Percentiles rank a stretch among this genome's conserved stretches.
Conservation (phyloP, 1,140 invertebrate genomes). For the Rhysida immarginata region DNA sequence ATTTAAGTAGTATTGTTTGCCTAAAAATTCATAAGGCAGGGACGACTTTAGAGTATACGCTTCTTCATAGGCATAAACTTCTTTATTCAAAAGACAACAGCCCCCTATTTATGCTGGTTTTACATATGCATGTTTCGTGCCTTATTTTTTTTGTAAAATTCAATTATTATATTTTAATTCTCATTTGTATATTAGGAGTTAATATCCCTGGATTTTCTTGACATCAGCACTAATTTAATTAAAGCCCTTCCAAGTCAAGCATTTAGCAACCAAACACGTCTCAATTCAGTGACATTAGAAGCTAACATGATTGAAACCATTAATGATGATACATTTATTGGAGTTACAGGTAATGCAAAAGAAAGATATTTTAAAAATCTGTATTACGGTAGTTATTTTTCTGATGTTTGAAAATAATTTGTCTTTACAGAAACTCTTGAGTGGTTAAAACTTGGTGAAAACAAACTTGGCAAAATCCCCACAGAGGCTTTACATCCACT, state of each 20-base stretch:
- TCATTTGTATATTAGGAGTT: no score
- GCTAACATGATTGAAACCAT: conserved; percentile 18
- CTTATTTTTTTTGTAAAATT: no score
- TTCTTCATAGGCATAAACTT: no score
- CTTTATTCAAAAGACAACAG: no score
- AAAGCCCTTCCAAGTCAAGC: conserved; percentile 14
- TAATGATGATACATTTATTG: conserved; percentile 18
- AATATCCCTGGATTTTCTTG: conserved; percentile 18
- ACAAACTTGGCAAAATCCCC: conserved; percentile 64
- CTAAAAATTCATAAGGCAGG: no score
- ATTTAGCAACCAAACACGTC: conserved; percentile 12
- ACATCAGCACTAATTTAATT: conserved; percentile 18
- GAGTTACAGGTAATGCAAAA: conserved; percentile 12
- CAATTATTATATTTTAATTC: no score
- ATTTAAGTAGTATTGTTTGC: no score
- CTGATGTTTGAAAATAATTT: no score
- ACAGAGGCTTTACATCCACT: conserved; percentile 60
- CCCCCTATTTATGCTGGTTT: no score
- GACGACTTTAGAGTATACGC: no score
- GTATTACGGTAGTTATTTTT: neutral
- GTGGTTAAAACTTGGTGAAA: conserved; percentile 69
- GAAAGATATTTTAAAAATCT: neutral
- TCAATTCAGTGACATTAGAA: conserved; percentile 21
- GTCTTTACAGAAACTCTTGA: conserved; percentile 56
- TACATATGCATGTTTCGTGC: no score